phyloP scores from a whole-genome alignment of 1,140 invertebrate genomes.

The Lordiphosa clarofinis region DNA sequence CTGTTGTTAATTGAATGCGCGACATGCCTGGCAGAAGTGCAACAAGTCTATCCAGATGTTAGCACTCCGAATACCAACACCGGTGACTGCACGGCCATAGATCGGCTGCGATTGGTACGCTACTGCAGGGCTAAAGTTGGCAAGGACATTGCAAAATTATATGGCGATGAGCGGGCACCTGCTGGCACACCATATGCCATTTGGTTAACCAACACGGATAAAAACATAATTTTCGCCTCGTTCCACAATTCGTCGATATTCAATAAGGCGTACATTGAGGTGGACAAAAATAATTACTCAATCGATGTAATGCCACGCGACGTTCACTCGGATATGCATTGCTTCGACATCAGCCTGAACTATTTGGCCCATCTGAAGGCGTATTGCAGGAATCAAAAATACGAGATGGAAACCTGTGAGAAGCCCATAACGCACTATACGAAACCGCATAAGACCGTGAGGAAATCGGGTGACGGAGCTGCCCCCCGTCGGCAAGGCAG shows the following conservation, averaged over 20 bases:
- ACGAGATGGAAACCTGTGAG: background rate
- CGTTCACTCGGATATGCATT: conserved; percentile 1
- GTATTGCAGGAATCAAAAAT: background rate
- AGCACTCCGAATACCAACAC: background rate
- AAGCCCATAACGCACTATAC: background rate
- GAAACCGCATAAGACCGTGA: background rate
- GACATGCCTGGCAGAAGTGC: no score
- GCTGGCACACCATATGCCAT: conserved; percentile 2
- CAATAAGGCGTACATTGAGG: background rate
- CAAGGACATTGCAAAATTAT: background rate
- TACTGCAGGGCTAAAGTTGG: background rate
- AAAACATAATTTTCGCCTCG: background rate
- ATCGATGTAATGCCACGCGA: background rate
- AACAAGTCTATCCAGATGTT: background rate
- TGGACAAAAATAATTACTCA: background rate
- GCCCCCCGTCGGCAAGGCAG: no score
- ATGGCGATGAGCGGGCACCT: background rate
- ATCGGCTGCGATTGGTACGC: background rate
- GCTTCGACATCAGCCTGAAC: background rate
- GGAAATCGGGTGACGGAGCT: background rate
- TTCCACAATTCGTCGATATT: background rate
- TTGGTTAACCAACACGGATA: background rate
- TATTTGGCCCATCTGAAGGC: background rate
- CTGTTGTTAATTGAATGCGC: no score
- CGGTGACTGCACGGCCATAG: background rate